Evolutionary conservation across 2,797 vertebrate species (phyloP).

Genomic region (Chelon labrosus): DNA sequence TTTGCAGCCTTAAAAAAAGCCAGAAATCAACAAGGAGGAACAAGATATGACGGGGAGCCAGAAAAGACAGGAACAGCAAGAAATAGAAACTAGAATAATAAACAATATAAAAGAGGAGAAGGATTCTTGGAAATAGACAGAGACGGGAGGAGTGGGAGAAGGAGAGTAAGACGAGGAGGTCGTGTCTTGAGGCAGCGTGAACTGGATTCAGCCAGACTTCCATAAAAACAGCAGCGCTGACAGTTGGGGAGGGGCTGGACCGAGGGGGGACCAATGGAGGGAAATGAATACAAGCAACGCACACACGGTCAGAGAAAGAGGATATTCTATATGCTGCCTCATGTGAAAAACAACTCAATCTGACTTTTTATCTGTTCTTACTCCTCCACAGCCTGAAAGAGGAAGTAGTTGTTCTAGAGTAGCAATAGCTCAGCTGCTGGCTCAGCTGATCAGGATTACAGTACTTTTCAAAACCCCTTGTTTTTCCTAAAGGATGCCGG

Average conservation of each 20-base stretch:
- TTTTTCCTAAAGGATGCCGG: conserved; percentile 6
- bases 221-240: conserved; percentile 62
- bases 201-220: conserved; percentile 83
- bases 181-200: conserved; percentile 59
- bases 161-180: conserved; percentile 47
- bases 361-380: neutral
- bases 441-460: conserved; percentile 47
- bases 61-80: neutral
- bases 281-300: conserved; percentile 25
- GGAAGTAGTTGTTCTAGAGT: conserved; percentile 18
- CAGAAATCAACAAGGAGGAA: too few relatives aligned
- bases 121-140: neutral
- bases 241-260: conserved; percentile 39
- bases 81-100: neutral
- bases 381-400: conserved; percentile 16
- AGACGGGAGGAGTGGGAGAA: conserved; percentile 5
- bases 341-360: conserved; percentile 28
- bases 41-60: too few relatives aligned
- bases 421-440: conserved; percentile 38
- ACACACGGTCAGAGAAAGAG: conserved; percentile 19
- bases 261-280: neutral
- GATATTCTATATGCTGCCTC: conserved; percentile 11
- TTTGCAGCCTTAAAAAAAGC: too few relatives aligned
- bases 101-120: conserved; percentile 7
- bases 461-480: conserved; percentile 13